phyloP scores from a whole-genome alignment of 2,888 invertebrate genomes.

The Silvanus unidentatus region DNA sequence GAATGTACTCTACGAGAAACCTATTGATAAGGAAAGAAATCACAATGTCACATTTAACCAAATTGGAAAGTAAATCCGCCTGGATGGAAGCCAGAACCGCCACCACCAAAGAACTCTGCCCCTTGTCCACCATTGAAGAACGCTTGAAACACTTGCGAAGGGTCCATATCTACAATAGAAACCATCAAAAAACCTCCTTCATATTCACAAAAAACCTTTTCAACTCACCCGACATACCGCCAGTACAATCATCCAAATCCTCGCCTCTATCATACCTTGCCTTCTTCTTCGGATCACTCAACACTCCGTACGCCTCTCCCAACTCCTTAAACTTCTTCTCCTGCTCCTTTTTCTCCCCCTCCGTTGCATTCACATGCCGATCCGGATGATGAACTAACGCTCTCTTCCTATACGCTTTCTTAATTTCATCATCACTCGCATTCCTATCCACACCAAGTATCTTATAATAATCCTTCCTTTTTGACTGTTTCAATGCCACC shows the following conservation, averaged over 20 bases:
- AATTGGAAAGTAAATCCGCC: slow-evolving; percentile 52
- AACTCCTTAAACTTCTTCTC: slow-evolving; percentile 93
- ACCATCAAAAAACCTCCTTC: slow-evolving; percentile 21
- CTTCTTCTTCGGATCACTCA: slow-evolving; percentile 87
- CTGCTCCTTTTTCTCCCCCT: slow-evolving; percentile 80
- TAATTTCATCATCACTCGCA: slow-evolving; percentile 87
- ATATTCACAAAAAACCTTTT: no score
- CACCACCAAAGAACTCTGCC: slow-evolving; percentile 48
- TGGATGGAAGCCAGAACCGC: slow-evolving; percentile 52
- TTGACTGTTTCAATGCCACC: slow-evolving; percentile 80
- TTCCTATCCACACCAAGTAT: slow-evolving; percentile 79
- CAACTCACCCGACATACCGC: slow-evolving; percentile 37
- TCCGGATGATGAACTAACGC: slow-evolving; percentile 93
- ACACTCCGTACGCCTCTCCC: slow-evolving; percentile 89
- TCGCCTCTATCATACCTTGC: slow-evolving; percentile 87
- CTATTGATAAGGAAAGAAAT: neutral
- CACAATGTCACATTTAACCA: slow-evolving; percentile 46
- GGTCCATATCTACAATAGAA: slow-evolving; percentile 64
- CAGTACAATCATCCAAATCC: slow-evolving; percentile 71
- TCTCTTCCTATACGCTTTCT: slow-evolving; percentile 87
- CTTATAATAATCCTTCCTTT: slow-evolving; percentile 94
- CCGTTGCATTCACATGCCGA: slow-evolving; percentile 83
- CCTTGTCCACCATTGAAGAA: slow-evolving; percentile 65
- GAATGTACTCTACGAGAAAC: neutral
- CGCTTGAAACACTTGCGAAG: slow-evolving; percentile 77